These are phyloP conservation scores for Spisula solida DNA, from an alignment of 2,888 invertebrate genomes.

Conservation along the genomic window DNA sequence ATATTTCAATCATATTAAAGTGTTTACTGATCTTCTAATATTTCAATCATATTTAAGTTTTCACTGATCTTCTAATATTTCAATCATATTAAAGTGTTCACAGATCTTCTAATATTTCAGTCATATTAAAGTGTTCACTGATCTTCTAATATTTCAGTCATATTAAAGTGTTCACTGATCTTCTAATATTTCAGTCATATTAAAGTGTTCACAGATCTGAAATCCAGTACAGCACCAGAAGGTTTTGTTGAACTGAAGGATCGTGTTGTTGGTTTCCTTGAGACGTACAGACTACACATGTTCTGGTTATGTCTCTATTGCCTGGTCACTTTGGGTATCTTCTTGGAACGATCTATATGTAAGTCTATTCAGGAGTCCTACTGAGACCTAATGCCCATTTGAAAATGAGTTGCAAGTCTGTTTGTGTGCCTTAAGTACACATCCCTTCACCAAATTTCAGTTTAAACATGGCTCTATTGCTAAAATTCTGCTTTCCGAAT, in stretches of 20 bases:
- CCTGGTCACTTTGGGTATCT: slow-evolving; percentile 89
- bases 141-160: too few relatives aligned
- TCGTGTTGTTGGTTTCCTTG: slow-evolving; percentile 47
- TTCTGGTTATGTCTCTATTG: slow-evolving; percentile 90
- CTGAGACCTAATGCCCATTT: too few relatives aligned
- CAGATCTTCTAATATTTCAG: background rate
- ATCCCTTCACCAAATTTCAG: too few relatives aligned
- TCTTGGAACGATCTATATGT: slow-evolving; percentile 88
- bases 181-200: slow-evolving; percentile 31
- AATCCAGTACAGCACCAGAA: background rate
- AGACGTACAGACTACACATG: slow-evolving; percentile 88
- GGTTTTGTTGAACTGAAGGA: slow-evolving; percentile 13
- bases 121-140: background rate
- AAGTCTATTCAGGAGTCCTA: slow-evolving; percentile 70
- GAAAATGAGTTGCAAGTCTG: too few relatives aligned
- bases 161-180: too few relatives aligned
- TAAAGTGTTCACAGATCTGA: slow-evolving; percentile 36
- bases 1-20: background rate
- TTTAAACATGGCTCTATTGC: too few relatives aligned
- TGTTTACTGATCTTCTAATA: background rate
- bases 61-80: background rate
- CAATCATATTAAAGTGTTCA: too few relatives aligned
- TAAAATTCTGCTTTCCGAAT: too few relatives aligned
- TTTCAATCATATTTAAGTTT: too few relatives aligned
- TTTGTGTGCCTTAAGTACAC: too few relatives aligned